Evolutionary conservation across 2,888 invertebrate genomes (phyloP), one percentile per base, ranked within the genome.

Genomic region (Candidula unifasciata): DNA sequence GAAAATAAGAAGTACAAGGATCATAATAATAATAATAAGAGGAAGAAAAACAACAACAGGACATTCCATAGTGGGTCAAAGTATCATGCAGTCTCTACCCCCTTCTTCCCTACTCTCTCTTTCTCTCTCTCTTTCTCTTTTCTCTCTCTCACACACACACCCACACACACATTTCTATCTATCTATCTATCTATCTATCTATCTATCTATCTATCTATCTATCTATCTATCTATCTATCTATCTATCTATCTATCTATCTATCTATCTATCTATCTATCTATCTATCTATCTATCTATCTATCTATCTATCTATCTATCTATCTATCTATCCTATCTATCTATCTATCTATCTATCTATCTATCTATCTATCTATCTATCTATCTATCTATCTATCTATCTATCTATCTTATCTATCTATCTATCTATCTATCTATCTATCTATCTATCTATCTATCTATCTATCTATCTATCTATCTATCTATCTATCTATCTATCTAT

Each of bases 311-410:
- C 60, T 60, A 60, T 60, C 60, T 60, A 60, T 60, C 60, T 60
- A 60, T 60, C 60, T 60, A 60, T 60, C 60, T 60, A 60, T 60
- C 60, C 60, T 60, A 60, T 60, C 60, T 60, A 60, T 60, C 60
- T 60, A 60, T 60, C 60, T 60, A 60, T 60, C 60, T 60, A 60
- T 60, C 60, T 60, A 60, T 60, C 60, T 60, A 16, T 60, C 60
- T 60, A 16, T 60, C 60, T 60, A 27, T 76, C 77, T 81, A n/a
- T 77, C 76, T 81, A 21, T 69, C 69, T 69, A 27, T 69, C 69
- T 69, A 69, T 69, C 16, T 69, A 68, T 60, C 5, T 60, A n/a
- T 60, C 5, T 60, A n/a, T 60, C 5, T 60, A n/a, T 60, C 5
- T 60, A n/a, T 60, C 5, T 60, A 44, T 10, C 10, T 10, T 44